These are phyloP conservation scores for Morphnarchus princeps DNA, from an alignment of 2,113 vertebrate species.

Conservation along the genomic window DNA sequence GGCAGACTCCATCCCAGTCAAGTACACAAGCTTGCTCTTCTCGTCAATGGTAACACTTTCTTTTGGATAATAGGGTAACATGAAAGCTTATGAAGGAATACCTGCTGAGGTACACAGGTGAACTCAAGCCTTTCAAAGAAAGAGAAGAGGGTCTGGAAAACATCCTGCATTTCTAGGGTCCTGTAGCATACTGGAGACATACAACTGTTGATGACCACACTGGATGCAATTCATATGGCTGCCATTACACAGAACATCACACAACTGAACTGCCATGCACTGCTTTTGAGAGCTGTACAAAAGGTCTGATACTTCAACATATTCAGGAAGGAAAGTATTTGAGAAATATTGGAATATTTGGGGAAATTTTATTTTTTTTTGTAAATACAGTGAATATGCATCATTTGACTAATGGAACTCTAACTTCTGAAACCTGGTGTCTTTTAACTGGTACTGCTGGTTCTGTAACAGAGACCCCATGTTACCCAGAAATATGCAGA, in stretches of 20 bases:
- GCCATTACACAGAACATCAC: not conserved
- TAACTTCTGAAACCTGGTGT: not conserved
- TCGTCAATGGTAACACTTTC: not conserved
- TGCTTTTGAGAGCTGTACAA: not conserved
- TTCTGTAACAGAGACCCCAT: not conserved
- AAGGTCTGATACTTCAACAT: not conserved
- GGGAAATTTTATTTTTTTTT: not conserved
- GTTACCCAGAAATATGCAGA: not conserved
- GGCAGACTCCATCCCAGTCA: not conserved
- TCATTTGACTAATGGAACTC: not conserved
- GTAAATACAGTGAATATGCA: not conserved
- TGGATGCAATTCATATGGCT: not conserved
- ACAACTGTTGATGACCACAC: accelerated
- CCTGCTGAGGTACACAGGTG: too few species aligned
- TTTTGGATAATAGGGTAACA: not conserved
- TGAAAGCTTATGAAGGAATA: not conserved
- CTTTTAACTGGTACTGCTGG: not conserved
- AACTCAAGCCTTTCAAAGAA: not conserved
- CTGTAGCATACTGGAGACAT: not conserved
- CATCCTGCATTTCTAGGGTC: not conserved
- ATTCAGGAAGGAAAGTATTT: not conserved
- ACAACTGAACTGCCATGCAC: not conserved
- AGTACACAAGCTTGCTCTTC: not conserved
- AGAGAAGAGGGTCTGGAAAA: not conserved
- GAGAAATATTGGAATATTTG: not conserved